phyloP scores from a whole-genome alignment of 1,140 invertebrate genomes.

The Hylaeus volcanicus region DNA sequence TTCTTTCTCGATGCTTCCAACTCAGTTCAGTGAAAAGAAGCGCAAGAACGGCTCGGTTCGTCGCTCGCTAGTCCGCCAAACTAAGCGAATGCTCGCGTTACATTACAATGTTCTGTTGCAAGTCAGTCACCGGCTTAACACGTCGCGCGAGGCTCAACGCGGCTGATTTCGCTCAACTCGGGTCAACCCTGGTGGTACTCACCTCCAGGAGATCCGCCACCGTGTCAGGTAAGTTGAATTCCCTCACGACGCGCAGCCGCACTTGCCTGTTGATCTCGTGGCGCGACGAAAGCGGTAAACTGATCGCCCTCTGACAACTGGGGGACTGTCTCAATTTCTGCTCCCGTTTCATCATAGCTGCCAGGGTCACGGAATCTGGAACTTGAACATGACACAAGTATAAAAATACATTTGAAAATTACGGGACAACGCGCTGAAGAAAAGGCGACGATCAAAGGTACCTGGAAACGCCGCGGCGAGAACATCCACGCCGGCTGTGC shows the following conservation, averaged over 20 bases:
- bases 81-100: too few relatives aligned
- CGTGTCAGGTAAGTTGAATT: slow-evolving; percentile 95
- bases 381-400: slow-evolving; percentile 75
- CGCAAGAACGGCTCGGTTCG: too few relatives aligned
- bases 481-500: slow-evolving; percentile 84
- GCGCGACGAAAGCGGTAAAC: slow-evolving; percentile 88
- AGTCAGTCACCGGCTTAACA: too few relatives aligned
- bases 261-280: slow-evolving; percentile 90
- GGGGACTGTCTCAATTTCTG: slow-evolving; percentile 91
- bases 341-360: slow-evolving; percentile 92
- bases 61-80: too few relatives aligned
- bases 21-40: too few relatives aligned
- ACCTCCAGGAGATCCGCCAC: slow-evolving; percentile 92
- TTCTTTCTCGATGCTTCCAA: too few relatives aligned
- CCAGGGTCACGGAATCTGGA: slow-evolving; percentile 87
- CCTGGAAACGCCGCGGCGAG: slow-evolving; percentile 83
- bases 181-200: slow-evolving; percentile 53
- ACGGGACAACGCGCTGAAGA: neutral
- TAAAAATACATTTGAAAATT: neutral
- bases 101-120: too few relatives aligned
- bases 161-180: too few relatives aligned
- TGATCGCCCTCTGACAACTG: slow-evolving; percentile 88
- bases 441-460: slow-evolving; percentile 55
- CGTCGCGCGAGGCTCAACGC: too few relatives aligned
- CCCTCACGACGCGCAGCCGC: slow-evolving; percentile 92